Base-by-base conservation (phyloP, 2,797 vertebrate genomes). In the Sebastes hubbsi region DNA sequence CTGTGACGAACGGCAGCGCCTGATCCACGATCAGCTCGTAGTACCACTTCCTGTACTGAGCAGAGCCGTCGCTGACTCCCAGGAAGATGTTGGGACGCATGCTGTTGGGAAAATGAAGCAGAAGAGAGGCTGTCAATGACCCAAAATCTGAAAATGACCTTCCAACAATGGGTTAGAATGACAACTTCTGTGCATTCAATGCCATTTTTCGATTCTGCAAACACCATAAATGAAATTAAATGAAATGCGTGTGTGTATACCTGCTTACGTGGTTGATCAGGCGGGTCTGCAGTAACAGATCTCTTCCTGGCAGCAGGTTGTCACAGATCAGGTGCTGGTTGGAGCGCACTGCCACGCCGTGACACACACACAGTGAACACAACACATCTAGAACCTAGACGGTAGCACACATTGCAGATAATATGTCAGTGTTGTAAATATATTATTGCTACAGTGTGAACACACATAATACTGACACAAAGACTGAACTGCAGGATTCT, bases 41-140 rank as follows among this genome's bases (percentile, higher is more conserved):
- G 90, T 99, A 99, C 98, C 98, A 99, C 88, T 98, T 99, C 89
- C 91, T 97, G 92, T 99, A 99, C 65, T 99, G 98, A n/a, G 98
- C 98, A 0, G 98, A 98, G 42, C 98, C 98, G 63, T 99, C 97
- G 0, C 97, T 98, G 88, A 98, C 96, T 0, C 98, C 98, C 90
- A 99, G 91, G 88, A 98, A 99, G 91, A 99, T 98, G 84, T 99
- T 99, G 67, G 98, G 98, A 62, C 97, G 89, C 96, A 99, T 97
- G 93, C 98, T 99, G 93, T 58, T 18, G 25, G 46, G 22, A 14
- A 4, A n/a, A 58, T 2, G 14, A 74, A 64, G 46, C 59, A 74
- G 22, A 58, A 2, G 18, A 72, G 3, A 22, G 18, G 2, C 54
- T 4, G 27, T 64, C 30, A 36, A 4, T 16, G 34, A 29, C 2